These are phyloP conservation scores for Emydocephalus ijimae DNA, from an alignment of 2,113 vertebrate genomes.

Conservation along the genomic window DNA sequence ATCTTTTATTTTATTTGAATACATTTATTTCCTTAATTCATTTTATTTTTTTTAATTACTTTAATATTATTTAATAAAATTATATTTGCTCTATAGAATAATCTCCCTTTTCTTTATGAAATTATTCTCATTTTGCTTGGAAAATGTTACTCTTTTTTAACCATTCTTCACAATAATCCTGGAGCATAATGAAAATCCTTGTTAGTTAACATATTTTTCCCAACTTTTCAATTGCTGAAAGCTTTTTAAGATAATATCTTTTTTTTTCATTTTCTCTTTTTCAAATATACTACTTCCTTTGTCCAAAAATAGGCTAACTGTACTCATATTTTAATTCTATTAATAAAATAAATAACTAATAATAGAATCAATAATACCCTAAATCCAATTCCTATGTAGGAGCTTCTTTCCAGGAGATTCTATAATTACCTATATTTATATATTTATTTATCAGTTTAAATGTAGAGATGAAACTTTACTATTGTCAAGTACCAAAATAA, in stretches of 20 bases:
- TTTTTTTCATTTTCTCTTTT: background rate
- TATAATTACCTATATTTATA: background rate
- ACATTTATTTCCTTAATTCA: background rate
- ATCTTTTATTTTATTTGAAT: background rate
- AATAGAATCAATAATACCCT: background rate
- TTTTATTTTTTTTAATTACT: background rate
- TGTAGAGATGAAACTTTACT: background rate
- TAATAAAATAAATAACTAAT: background rate
- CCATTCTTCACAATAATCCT: background rate
- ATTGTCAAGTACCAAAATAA: background rate
- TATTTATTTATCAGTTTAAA: background rate
- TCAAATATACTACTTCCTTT: background rate
- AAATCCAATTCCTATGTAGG: background rate
- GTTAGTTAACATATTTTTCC: background rate
- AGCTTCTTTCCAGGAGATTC: background rate
- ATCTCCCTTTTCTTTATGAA: background rate
- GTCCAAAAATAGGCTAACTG: background rate
- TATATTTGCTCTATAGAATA: background rate
- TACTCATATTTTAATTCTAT: background rate
- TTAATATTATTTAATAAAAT: background rate
- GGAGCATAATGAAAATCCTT: background rate
- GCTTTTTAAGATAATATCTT: background rate
- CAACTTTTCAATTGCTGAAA: background rate
- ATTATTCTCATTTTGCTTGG: background rate
- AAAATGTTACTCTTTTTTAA: background rate